Evolutionary conservation across 2,113 vertebrate species (phyloP), one percentile per base, ranked within the genome.

Genomic region (Nematolebias whitei): DNA sequence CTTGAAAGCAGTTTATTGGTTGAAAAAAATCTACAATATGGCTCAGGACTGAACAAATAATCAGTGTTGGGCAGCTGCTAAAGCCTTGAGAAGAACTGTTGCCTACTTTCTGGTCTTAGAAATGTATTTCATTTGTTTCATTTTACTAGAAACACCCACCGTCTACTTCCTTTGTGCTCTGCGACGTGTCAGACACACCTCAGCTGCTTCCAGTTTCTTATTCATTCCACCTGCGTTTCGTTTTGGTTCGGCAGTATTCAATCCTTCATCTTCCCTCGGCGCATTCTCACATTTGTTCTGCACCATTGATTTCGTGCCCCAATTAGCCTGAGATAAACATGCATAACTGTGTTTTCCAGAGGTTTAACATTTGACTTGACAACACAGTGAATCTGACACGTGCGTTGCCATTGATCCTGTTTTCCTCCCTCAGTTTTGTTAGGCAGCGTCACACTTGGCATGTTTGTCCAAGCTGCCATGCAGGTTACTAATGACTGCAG

Each of bases 401-500:
- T 53, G 10, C 22, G 41, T 18, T 19, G 11, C 22, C 20, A 62
- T 48, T 16, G 5, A 55, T 63, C 53, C 20, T 20, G 0, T 12
- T 48, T n/a, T 10, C 5, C 29, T 18, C 15, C 14, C 26, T 39
- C 24, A 15, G 0, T 24, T 58, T 63, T 60, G 48, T 18, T 63
- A 56, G 48, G 54, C 11, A 51, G 63, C 12, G 10, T 59, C 71
- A 74, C 15, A n/a, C 29, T 59, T 64, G 43, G 43, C 48, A 20
- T 18, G 49, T 54, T 64, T 29, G 39, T 44, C 74, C 59, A 14
- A 48, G 60, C 24, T 82, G 71, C 85, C 65, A 71, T 72, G 63
- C 47, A 68, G 40, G 63, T 73, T 80, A 79, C 66, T 71, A 74
- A 75, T 67, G 74, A 63, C 76, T 67, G 29, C 9, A 48, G 19